Conservation (phyloP, 2,113 vertebrate genomes). For the Terrapene triunguis region DNA sequence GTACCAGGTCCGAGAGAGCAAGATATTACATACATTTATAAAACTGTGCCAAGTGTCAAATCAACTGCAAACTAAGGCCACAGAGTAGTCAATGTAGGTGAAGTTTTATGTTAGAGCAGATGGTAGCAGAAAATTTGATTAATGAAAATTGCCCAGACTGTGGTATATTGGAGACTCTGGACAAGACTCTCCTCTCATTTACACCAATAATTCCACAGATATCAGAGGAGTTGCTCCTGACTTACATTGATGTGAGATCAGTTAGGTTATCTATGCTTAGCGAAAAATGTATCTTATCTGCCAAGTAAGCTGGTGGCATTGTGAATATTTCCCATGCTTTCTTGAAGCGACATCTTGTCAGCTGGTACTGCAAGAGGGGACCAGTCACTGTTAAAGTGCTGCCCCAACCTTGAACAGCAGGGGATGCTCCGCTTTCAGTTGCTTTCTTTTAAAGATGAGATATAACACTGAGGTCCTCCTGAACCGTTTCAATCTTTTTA, state of each 20-base stretch:
- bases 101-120: background rate
- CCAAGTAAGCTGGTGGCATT: background rate
- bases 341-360: background rate
- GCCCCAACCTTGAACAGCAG: background rate
- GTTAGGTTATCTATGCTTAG: background rate
- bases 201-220: background rate
- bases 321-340: background rate
- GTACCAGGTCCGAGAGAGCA: background rate
- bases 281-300: background rate
- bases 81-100: background rate
- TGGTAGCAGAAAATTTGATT: background rate
- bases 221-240: slow-evolving; percentile 19
- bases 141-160: background rate
- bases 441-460: background rate
- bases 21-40: background rate
- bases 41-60: background rate
- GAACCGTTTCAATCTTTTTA: background rate
- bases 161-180: background rate
- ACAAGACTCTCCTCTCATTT: slow-evolving; percentile 8
- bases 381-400: background rate
- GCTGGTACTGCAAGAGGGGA: background rate
- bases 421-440: background rate
- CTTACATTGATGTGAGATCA: slow-evolving; percentile 7
- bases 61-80: background rate
- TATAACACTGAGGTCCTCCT: background rate